Conservation (phyloP, 2,797 vertebrate species). For the Syngnathus acus region DNA sequence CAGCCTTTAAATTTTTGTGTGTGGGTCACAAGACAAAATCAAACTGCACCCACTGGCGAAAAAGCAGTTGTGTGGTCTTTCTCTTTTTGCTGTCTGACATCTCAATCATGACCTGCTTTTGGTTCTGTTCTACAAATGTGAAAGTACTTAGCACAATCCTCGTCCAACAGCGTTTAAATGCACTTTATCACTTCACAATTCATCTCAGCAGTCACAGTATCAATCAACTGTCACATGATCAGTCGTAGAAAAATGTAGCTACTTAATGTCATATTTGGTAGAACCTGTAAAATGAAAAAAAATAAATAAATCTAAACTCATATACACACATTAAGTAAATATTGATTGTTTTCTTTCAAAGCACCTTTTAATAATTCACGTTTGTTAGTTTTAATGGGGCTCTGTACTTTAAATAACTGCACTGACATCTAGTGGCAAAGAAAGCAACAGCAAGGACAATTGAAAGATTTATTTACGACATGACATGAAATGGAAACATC, state of each 20-base stretch:
- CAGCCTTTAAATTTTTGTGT: background rate
- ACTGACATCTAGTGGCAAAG: conserved; percentile 10
- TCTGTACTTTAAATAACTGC: background rate
- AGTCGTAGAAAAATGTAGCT: too few species aligned
- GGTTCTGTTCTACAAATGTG: background rate
- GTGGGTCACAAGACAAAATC: background rate
- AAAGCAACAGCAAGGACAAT: conserved; percentile 19
- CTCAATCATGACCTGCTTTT: background rate
- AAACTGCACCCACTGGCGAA: background rate
- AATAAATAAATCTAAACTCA: too few species aligned
- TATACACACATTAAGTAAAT: too few species aligned
- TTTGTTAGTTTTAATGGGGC: background rate
- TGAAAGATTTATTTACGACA: conserved; percentile 65
- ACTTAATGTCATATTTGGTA: too few species aligned
- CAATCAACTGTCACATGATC: too few species aligned
- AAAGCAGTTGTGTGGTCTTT: background rate
- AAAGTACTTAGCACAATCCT: background rate
- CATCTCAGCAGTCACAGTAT: background rate
- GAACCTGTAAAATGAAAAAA: too few species aligned
- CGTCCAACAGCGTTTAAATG: background rate
- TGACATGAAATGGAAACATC: conserved; percentile 35
- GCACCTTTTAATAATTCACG: background rate
- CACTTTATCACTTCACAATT: background rate
- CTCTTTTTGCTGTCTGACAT: background rate
- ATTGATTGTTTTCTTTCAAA: too few species aligned